Conservation (phyloP, 2,797 vertebrate species). For the Cirrhinus mrigala region DNA sequence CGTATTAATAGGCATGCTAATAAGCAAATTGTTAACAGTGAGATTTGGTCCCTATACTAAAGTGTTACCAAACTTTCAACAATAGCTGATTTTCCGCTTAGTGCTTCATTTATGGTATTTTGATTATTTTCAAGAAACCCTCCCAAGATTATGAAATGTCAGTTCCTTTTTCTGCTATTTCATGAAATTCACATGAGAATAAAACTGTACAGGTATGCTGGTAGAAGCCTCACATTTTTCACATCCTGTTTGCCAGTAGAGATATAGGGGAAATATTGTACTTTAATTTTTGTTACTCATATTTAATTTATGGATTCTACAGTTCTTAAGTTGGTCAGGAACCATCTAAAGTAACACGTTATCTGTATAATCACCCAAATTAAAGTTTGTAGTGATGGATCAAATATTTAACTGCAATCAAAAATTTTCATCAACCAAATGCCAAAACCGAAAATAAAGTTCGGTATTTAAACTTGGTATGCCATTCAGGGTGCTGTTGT, state of each 20-base stretch:
- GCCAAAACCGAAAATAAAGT: not conserved
- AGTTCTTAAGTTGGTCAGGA: not conserved
- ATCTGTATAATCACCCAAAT: not conserved
- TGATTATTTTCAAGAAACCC: not conserved
- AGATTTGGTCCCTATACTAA: too few species aligned
- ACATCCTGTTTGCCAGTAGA: not conserved
- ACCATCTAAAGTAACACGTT: not conserved
- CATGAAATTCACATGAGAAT: not conserved
- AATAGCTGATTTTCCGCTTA: not conserved
- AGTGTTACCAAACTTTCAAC: too few species aligned
- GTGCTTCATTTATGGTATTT: not conserved
- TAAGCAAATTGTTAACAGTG: too few species aligned
- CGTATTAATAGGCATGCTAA: too few species aligned
- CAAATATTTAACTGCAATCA: not conserved
- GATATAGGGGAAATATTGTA: not conserved
- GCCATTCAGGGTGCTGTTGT: not conserved
- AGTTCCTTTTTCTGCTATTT: not conserved
- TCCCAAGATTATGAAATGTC: not conserved
- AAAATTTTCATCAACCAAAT: not conserved
- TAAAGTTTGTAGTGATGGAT: not conserved
- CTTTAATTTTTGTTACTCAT: not conserved
- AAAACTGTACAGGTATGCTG: not conserved
- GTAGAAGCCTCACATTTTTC: too few species aligned
- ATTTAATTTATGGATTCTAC: not conserved
- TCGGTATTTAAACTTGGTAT: not conserved